Conservation (phyloP, 1,140 invertebrate genomes). For the Calliphora vicina region DNA sequence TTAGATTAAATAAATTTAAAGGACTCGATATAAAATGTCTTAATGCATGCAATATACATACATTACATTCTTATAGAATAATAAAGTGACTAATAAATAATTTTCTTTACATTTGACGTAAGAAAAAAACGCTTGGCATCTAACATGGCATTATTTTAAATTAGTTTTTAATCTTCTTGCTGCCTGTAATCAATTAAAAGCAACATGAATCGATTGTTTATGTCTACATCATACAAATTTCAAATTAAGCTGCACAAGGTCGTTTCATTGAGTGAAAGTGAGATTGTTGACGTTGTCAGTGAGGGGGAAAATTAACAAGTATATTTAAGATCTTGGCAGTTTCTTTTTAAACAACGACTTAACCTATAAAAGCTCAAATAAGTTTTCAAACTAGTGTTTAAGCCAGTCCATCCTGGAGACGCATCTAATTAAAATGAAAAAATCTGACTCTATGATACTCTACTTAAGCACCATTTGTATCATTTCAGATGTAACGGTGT, state of each 20-base stretch:
- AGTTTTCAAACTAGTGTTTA: too few species aligned
- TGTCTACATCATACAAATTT: background rate
- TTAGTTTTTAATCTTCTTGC: background rate
- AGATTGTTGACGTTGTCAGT: background rate
- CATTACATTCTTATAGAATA: background rate
- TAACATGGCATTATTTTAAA: background rate
- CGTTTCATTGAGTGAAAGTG: background rate
- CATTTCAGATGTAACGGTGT: too few species aligned
- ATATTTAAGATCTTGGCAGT: too few species aligned
- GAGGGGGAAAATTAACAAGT: background rate
- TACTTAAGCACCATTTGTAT: too few species aligned
- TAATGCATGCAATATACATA: too few species aligned
- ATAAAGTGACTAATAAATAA: constrained; percentile 26
- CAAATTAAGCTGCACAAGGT: background rate
- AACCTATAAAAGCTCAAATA: too few species aligned
- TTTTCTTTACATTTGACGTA: background rate
- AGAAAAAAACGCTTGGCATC: background rate
- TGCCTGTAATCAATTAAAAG: background rate
- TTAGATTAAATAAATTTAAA: too few species aligned
- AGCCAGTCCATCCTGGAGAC: too few species aligned
- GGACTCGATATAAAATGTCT: too few species aligned
- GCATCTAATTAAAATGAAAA: too few species aligned
- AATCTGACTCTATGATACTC: too few species aligned
- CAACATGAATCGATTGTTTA: background rate
- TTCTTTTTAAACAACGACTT: too few species aligned